Evolutionary conservation across 23 tunicate species (phyloP), one percentile per base, ranked within the genome.

Genomic region (Botrylloides violaceus): DNA sequence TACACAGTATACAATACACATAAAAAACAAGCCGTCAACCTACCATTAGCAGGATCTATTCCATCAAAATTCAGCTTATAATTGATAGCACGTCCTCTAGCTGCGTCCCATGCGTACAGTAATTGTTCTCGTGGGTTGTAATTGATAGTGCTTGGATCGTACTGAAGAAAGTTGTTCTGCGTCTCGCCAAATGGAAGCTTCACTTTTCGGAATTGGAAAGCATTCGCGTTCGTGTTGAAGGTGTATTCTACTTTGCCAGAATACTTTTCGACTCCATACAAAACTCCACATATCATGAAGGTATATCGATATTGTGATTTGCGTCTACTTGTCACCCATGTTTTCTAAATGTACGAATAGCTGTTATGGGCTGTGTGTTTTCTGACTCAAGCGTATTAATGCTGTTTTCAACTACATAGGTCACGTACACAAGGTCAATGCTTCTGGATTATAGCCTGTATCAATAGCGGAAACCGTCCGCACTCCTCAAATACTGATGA

Each of bases 81-180:
- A 50, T 61, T 70, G 4, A 80, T 81, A 49, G 95, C 95, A 2
- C 56, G 62, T 38, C 75, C 68, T 21, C 60, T 31, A 5, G 60
- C 33, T 2, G 75, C 78, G 19, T 87, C 95, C 95, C 95, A 87
- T 25, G 81, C 77, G 62, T 87, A 80, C 71, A 87, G 59, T 19
- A 87, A 63, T 25, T 81, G 60, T 3, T 87, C 95, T 25, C 95
- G 50, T 27, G 95, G 95, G 57, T 80, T 87, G 79, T 87, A 87
- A 49, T 36, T 37, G 23, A 87, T 30, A 31, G 95, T 79, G 22
- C 79, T 75, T 32, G 78, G 64, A 30, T 87, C 80, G 82, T 87
- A 80, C 12, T 49, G 49, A 28, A 38, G 77, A 50, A 87, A 87
- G 27, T 43, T 9, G 53, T 43, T 76, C 29, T 26, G 81, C 77